Evolutionary conservation across 2,113 vertebrate species (phyloP).

Genomic region (Brevimyrus niger): DNA sequence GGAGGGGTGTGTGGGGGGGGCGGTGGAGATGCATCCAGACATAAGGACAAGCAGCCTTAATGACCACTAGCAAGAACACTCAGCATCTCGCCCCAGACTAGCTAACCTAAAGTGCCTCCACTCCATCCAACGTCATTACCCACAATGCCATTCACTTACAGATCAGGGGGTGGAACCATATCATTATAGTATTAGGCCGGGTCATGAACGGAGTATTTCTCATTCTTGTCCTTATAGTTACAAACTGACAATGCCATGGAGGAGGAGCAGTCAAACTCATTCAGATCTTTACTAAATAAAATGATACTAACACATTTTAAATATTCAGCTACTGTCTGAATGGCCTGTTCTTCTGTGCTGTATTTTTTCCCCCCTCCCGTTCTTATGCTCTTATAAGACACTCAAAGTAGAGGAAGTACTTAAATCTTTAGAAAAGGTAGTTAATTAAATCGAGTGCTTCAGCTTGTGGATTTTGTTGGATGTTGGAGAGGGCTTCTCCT

Average conservation of each 20-base stretch:
- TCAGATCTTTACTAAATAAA: background rate
- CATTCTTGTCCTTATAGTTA: background rate
- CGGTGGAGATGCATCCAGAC: background rate
- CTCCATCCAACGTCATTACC: background rate
- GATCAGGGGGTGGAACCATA: background rate
- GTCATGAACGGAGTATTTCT: background rate
- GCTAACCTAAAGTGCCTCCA: background rate
- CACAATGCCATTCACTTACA: background rate
- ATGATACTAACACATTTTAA: background rate
- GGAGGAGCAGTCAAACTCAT: background rate
- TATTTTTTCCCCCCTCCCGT: background rate
- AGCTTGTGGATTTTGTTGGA: background rate
- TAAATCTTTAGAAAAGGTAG: background rate
- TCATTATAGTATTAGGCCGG: background rate
- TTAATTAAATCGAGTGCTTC: background rate
- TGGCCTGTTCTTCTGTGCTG: background rate
- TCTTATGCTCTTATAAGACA: background rate
- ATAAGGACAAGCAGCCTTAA: background rate
- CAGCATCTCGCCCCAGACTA: background rate
- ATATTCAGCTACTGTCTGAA: background rate
- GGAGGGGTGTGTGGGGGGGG: background rate
- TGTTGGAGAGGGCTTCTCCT: background rate
- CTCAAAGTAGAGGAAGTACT: background rate
- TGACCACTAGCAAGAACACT: background rate
- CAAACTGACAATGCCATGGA: background rate